These are phyloP conservation scores for Drosophila imparisetae DNA, from an alignment of 2,888 invertebrate genomes.

Conservation along the genomic window DNA sequence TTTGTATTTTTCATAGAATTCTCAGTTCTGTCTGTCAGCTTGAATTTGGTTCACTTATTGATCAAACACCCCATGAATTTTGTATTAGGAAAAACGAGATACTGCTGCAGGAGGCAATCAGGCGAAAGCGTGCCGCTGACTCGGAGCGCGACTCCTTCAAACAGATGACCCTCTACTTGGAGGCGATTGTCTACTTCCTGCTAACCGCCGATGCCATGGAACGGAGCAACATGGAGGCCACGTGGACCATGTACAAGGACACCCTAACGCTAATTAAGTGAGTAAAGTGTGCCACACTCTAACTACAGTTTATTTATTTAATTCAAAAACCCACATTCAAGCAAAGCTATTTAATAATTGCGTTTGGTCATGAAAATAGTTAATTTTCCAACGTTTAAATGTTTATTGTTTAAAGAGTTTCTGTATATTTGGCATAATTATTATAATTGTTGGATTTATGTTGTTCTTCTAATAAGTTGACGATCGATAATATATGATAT, in stretches of 20 bases:
- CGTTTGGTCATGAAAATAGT: not conserved
- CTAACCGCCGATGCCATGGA: constrained; percentile 96
- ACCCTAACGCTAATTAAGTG: constrained; percentile 92
- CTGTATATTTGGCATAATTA: not conserved
- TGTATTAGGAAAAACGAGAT: constrained; percentile 78
- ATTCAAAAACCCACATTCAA: too few species aligned
- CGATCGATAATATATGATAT: not conserved
- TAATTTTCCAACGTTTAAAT: too few species aligned
- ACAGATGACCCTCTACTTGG: constrained; percentile 95
- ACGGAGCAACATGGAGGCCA: constrained; percentile 91
- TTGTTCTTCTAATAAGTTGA: not conserved
- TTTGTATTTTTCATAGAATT: not conserved
- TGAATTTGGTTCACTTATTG: not conserved
- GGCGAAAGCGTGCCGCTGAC: constrained; percentile 94
- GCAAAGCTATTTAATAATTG: too few species aligned
- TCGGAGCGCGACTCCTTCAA: constrained; percentile 92
- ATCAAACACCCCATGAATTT: not conserved
- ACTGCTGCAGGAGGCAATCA: constrained; percentile 93
- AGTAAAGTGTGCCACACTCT: constrained; percentile 83
- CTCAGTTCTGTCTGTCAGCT: not conserved
- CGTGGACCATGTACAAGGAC: constrained; percentile 96
- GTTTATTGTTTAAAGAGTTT: not conserved
- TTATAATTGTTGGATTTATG: not conserved
- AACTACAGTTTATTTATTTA: not conserved
- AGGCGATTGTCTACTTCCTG: constrained; percentile 96